Base-by-base conservation (phyloP, 2,888 invertebrate genomes). In the Xanthia togata region DNA sequence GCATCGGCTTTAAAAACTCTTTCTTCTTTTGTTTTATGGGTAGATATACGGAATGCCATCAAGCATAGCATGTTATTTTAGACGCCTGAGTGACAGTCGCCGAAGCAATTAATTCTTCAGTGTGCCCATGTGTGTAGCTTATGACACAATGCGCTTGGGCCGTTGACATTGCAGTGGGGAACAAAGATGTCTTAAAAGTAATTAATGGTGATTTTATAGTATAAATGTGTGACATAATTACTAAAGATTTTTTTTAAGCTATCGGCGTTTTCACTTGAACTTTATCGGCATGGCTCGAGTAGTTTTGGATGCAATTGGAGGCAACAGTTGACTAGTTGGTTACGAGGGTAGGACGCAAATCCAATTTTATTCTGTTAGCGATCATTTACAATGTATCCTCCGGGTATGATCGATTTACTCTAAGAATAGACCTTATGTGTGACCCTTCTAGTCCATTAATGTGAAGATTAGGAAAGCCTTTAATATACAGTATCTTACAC, bases 1-100 rank as follows among this genome's bases (percentile, higher is more conserved):
- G 70, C 70, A 69, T 62, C 53, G 12, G 11, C 5, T 41, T 2
- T 35, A 71, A 79, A 67, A 63, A 57, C 35, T 44, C 69, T 73
- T 68, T 68, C 38, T 82, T 74, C 63, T 76, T 82, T 83, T 82
- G 75, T 79, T 76, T 83, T 67, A 75, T 69, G 70, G 47, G 44
- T 38, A 23, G 35, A 26, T 47, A 68, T 53, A 68, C 57, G 65
- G 63, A 76, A 73, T 81, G 47, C 55, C 78, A 70, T 85, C 83
- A 79, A 75, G 62, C 69, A 50, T 71, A 69, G 64, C 78, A 76
- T 73, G 76, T 80, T 85, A 79, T 81, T 85, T 87, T 75, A 75
- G 83, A 87, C 67, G 78, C 74, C 55, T 87, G 85, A 87, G 78
- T 78, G 86, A 81, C 85, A 83, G 67, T 76, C 59, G 41, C 55